Evolutionary conservation across 2,888 invertebrate species (phyloP).

Genomic region (Exephanes ischioxanthus): DNA sequence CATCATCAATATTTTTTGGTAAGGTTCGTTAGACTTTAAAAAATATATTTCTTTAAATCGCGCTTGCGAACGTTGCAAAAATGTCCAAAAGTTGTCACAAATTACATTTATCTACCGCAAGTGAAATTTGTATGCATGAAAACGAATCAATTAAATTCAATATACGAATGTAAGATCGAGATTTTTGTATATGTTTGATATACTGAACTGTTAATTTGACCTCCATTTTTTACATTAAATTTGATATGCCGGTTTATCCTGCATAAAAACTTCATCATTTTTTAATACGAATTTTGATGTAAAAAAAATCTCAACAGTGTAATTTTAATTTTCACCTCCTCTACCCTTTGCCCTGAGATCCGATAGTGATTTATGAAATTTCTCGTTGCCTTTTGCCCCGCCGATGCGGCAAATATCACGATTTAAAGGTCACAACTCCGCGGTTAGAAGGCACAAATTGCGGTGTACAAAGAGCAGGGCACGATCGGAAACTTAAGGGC

Average conservation of each 20-base stretch:
- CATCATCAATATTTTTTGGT: not conserved
- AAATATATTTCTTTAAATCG: not conserved
- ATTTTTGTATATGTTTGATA: too few species aligned
- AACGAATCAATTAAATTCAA: too few species aligned
- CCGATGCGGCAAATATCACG: slow-evolving; percentile 1
- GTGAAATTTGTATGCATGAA: too few species aligned
- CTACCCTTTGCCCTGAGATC: not conserved
- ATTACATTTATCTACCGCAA: too few species aligned
- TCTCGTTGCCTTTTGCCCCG: slow-evolving; percentile 29
- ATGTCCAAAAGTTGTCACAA: not conserved
- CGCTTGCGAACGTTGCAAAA: not conserved
- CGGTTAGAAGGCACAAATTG: slow-evolving; percentile 36
- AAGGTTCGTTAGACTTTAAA: not conserved
- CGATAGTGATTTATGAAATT: slow-evolving; percentile 19
- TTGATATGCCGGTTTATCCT: too few species aligned
- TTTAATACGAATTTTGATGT: too few species aligned
- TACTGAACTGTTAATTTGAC: too few species aligned
- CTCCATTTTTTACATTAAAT: too few species aligned
- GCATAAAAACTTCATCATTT: too few species aligned
- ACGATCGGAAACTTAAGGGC: slow-evolving; percentile 26
- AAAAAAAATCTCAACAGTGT: not conserved
- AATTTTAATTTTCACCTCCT: not conserved
- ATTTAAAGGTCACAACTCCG: slow-evolving; percentile 33
- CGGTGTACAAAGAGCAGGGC: slow-evolving; percentile 13
- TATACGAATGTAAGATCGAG: too few species aligned